phyloP scores from a whole-genome alignment of 1,140 invertebrate species.

The Tribolium castaneum region DNA sequence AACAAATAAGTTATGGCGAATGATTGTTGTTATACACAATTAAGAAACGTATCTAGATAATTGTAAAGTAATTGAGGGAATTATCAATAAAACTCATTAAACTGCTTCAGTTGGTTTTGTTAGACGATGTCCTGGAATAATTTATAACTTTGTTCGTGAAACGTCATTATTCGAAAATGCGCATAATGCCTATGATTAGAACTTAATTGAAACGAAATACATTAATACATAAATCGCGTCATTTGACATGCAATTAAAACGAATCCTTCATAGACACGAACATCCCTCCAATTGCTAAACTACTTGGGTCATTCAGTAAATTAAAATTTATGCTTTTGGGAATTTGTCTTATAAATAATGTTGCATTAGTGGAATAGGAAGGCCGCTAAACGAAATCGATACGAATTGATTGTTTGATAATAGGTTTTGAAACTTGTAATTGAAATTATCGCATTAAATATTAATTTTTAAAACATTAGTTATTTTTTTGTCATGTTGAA shows the following conservation, averaged over 20 bases:
- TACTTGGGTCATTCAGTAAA: not conserved
- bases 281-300: not conserved
- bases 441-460: not conserved
- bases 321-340: slow-evolving; percentile 12
- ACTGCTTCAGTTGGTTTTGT: not conserved
- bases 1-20: not conserved
- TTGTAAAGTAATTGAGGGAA: not conserved
- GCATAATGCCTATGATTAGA: not conserved
- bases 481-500: not conserved
- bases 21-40: not conserved
- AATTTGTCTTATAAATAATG: slow-evolving; percentile 22
- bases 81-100: not conserved
- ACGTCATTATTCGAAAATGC: not conserved
- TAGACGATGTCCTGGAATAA: not conserved
- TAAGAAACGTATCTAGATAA: not conserved
- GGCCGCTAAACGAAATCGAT: not conserved
- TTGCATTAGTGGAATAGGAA: not conserved
- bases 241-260: slow-evolving; percentile 16
- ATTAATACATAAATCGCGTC: not conserved
- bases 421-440: not conserved
- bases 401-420: slow-evolving; percentile 15
- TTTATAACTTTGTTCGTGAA: not conserved
- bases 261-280: not conserved
- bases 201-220: slow-evolving; percentile 24
- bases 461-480: not conserved